phyloP scores from a whole-genome alignment of 2,888 invertebrate species.

The Rhagophthalmus giganteus region DNA sequence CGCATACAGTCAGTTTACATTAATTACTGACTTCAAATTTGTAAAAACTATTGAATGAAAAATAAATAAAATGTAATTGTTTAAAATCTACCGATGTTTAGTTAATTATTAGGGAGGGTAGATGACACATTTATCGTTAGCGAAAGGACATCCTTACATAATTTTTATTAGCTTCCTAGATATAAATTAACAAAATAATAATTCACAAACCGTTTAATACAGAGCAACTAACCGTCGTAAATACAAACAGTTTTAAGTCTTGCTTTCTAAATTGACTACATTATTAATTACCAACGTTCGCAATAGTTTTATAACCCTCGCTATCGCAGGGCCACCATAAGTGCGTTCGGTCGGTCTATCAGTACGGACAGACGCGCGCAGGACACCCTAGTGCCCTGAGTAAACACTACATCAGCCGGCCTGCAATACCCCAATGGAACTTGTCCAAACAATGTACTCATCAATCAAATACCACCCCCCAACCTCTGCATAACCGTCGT shows the following conservation, averaged over 20 bases:
- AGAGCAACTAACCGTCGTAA: not conserved
- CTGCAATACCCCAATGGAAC: conserved; percentile 46
- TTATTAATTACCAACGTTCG: conserved; percentile 15
- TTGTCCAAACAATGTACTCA: conserved; percentile 53
- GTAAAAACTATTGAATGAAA: no score
- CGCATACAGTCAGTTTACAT: no score
- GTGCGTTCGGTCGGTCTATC: conserved; percentile 33
- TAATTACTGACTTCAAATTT: no score
- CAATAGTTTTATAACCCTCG: conserved; percentile 26
- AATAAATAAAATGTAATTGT: no score
- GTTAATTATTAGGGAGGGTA: no score
- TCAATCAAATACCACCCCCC: conserved; percentile 51
- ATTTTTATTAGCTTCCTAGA: no score
- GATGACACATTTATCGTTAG: no score
- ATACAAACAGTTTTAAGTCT: not conserved
- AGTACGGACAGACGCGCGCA: conserved; percentile 36
- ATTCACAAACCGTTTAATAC: not conserved
- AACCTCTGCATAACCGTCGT: conserved; percentile 25
- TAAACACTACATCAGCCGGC: conserved; percentile 51
- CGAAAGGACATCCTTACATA: no score
- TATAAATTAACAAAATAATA: no score
- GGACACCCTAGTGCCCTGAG: conserved; percentile 42
- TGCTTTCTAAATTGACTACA: conserved; percentile 4
- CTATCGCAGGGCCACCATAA: conserved; percentile 34
- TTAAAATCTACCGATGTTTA: not conserved